Conservation (phyloP, 2,888 invertebrate genomes). For the Plagodis pulveraria region DNA sequence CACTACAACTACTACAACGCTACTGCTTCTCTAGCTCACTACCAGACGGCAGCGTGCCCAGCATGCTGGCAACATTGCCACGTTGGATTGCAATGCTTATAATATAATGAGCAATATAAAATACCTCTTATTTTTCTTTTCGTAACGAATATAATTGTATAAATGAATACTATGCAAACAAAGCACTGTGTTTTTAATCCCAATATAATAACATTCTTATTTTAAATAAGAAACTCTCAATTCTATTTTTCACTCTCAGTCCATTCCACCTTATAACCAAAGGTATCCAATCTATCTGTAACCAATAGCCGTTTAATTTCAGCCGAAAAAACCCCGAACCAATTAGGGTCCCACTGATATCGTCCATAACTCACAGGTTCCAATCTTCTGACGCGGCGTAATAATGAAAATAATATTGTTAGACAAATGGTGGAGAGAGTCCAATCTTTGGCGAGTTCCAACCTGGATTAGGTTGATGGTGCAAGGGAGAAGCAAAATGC, state of each 20-base stretch:
- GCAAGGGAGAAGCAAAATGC: slow-evolving; percentile 7
- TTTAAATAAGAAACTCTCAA: no score
- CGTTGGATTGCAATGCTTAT: no score
- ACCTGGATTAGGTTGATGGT: slow-evolving; percentile 48
- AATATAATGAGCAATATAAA: no score
- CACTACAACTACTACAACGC: no score
- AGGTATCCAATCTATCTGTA: slow-evolving; percentile 22
- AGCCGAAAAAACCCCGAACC: slow-evolving; percentile 24
- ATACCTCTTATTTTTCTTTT: no score
- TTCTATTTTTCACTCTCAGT: background rate
- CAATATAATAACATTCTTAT: no score
- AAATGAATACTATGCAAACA: no score
- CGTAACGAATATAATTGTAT: no score
- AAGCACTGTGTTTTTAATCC: no score
- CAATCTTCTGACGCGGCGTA: slow-evolving; percentile 25
- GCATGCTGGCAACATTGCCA: no score
- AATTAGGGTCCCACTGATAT: slow-evolving; percentile 25
- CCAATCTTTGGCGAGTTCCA: slow-evolving; percentile 28
- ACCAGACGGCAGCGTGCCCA: no score
- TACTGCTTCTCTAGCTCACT: no score
- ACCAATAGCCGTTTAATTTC: slow-evolving; percentile 31
- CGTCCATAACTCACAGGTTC: slow-evolving; percentile 28
- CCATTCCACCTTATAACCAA: slow-evolving; percentile 9
- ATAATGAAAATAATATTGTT: slow-evolving; percentile 54
- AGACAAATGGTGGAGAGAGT: slow-evolving; percentile 43